These are phyloP conservation scores for Poecile montanus DNA, from an alignment of 2,797 vertebrate genomes.

Conservation along the genomic window DNA sequence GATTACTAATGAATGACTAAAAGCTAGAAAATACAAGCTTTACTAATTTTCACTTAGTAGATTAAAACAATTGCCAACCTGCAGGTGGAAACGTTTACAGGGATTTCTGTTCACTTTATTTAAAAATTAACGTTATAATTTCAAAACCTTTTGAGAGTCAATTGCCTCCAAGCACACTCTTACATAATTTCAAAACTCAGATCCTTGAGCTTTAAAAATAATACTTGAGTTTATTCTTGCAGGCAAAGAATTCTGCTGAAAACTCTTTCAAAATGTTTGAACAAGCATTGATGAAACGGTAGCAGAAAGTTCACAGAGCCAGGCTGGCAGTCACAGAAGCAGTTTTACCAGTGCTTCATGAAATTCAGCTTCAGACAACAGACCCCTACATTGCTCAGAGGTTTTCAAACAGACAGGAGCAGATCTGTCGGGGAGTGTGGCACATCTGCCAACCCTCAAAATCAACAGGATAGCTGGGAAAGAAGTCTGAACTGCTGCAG, in stretches of 20 bases:
- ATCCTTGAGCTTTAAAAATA: constrained; percentile 25
- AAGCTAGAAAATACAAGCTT: background rate
- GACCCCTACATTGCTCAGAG: background rate
- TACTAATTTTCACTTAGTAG: background rate
- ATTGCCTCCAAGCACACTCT: background rate
- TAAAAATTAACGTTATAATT: background rate
- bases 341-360: background rate
- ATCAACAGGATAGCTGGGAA: background rate
- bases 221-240: background rate
- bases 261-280: background rate
- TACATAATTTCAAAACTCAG: background rate
- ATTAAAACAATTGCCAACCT: background rate
- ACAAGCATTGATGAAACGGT: background rate
- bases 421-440: background rate
- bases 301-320: background rate
- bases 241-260: background rate
- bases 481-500: background rate
- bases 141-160: background rate
- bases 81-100: background rate
- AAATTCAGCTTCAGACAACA: constrained; percentile 7
- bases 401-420: background rate
- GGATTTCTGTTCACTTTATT: background rate
- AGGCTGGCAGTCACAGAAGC: background rate
- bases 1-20: background rate
- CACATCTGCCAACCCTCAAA: constrained; percentile 23